Evolutionary conservation across 2,888 invertebrate species (phyloP).

Genomic region (Metellina segmentata): DNA sequence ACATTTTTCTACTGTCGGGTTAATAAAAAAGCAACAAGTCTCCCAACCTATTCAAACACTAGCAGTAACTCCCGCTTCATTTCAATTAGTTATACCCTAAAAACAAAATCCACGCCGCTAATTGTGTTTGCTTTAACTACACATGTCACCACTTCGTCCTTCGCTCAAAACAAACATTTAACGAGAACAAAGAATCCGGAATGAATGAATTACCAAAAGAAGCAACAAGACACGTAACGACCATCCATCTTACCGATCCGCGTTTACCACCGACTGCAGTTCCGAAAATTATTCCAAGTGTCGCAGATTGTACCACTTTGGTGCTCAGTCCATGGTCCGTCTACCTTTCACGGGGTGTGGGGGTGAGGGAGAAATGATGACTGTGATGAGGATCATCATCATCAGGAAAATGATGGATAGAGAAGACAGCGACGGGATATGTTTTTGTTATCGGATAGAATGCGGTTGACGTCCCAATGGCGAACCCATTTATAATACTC

Average conservation of each 20-base stretch:
- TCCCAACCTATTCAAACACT: too few relatives aligned
- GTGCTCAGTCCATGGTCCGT: background rate
- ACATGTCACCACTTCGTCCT: background rate
- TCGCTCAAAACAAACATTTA: background rate
- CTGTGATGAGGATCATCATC: constrained; percentile 64
- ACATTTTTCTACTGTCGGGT: too few relatives aligned
- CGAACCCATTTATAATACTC: constrained; percentile 46
- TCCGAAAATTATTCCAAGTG: background rate
- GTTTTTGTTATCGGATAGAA: constrained; percentile 63
- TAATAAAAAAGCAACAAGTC: too few relatives aligned
- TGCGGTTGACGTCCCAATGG: constrained; percentile 63
- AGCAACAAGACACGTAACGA: background rate
- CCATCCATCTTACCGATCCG: background rate
- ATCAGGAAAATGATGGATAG: constrained; percentile 59
- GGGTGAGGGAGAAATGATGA: constrained; percentile 36
- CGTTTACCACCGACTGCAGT: background rate
- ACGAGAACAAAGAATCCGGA: too few relatives aligned
- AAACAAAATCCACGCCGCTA: background rate
- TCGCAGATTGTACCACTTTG: constrained; percentile 5
- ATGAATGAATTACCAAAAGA: background rate
- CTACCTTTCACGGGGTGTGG: background rate
- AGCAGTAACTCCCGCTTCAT: too few relatives aligned
- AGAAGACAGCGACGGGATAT: constrained; percentile 42
- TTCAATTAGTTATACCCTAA: background rate
- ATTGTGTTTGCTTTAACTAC: background rate